Conservation (phyloP, 2,113 vertebrate genomes). For the Amphiprion percula region DNA sequence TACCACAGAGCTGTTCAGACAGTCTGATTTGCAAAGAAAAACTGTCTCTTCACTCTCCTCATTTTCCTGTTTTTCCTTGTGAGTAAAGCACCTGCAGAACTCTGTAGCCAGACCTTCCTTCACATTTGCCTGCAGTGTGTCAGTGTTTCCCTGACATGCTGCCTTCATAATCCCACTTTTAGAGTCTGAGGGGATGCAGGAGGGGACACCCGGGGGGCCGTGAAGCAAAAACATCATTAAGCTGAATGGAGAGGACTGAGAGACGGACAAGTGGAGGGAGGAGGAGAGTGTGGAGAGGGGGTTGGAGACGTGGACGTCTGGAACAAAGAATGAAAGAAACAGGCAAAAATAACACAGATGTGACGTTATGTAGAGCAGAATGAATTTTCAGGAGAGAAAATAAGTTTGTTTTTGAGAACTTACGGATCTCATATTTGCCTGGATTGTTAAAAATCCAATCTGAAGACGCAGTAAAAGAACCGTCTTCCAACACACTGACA, state of each 20-base stretch:
- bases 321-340: conserved; percentile 8
- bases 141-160: neutral
- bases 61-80: conserved; percentile 1
- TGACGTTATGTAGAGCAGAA: too few species aligned
- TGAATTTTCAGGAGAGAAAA: too few species aligned
- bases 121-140: conserved; percentile 27
- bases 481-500: conserved; percentile 55
- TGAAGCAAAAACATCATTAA: conserved; percentile 29
- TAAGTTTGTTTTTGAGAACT: conserved; percentile 11
- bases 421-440: conserved; percentile 51
- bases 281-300: conserved; percentile 41
- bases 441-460: conserved; percentile 40
- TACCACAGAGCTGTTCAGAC: conserved; percentile 49
- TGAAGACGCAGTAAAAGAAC: conserved; percentile 45
- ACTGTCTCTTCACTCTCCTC: neutral
- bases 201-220: neutral
- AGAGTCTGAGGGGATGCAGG: conserved; percentile 8
- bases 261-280: conserved; percentile 34
- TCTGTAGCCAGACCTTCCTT: neutral
- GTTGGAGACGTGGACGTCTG: conserved; percentile 49
- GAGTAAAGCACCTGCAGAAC: conserved; percentile 21
- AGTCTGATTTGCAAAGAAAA: neutral
- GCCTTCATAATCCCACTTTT: neutral
- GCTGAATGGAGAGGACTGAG: neutral
- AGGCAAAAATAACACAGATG: neutral